A percentile compares a stretch with the other conserved stretches of the same genome.
phyloP scores from a whole-genome alignment of 1,140 invertebrate genomes.

The Helicorthomorpha holstii region DNA sequence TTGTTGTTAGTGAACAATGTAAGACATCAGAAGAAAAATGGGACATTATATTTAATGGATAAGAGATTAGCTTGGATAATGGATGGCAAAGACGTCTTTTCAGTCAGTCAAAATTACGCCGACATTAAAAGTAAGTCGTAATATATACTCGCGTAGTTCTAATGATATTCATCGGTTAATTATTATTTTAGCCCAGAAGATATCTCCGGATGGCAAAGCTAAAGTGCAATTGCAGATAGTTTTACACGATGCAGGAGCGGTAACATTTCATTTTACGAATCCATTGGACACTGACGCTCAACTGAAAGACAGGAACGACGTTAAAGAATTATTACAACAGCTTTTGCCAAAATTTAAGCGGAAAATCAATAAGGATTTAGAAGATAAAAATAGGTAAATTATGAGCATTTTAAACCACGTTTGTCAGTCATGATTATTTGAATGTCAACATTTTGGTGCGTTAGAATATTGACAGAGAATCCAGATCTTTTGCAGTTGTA shows the following conservation, averaged over 20 bases:
- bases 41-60: constrained; percentile 87
- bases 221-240: constrained; percentile 98
- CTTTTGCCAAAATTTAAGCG: constrained; percentile 87
- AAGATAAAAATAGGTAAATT: constrained; percentile 30
- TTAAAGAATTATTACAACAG: constrained; percentile 82
- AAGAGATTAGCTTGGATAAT: constrained; percentile 90
- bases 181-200: constrained; percentile 68
- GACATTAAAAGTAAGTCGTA: constrained; percentile 87
- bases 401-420: constrained; percentile 17
- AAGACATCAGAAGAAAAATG: constrained; percentile 88
- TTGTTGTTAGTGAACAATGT: constrained; percentile 79
- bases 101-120: constrained; percentile 79
- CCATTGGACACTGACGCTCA: constrained; percentile 60
- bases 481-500: constrained; percentile 35
- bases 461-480: constrained; percentile 33
- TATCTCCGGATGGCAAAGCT: constrained; percentile 92
- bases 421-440: constrained; percentile 11
- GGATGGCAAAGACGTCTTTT: constrained; percentile 70
- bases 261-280: constrained; percentile 96
- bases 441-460: constrained; percentile 2
- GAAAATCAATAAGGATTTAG: constrained; percentile 74
- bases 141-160: not conserved
- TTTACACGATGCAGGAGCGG: constrained; percentile 77
- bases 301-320: constrained; percentile 73
- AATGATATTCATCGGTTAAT: not conserved